phyloP scores from a whole-genome alignment of 2,888 invertebrate genomes.

The Cataglyphis rosenhaueri region DNA sequence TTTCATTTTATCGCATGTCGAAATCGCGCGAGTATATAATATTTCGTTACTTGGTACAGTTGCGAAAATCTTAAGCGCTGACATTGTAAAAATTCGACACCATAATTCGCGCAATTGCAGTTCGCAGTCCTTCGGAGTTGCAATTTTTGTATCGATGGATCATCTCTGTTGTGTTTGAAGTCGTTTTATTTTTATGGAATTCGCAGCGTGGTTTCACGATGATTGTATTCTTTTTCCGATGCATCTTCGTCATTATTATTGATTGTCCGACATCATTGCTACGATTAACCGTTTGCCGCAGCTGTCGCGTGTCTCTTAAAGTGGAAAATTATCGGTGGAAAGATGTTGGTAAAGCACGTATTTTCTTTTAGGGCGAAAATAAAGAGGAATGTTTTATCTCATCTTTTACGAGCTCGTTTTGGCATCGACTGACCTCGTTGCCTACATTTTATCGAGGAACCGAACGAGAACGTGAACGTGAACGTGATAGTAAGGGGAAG shows the following conservation, averaged over 20 bases:
- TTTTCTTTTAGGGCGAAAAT: conserved; percentile 5
- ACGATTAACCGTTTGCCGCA: background rate
- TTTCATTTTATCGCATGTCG: conserved; percentile 14
- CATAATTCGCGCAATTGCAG: background rate
- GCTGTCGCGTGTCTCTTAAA: conserved; percentile 13
- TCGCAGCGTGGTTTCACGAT: background rate
- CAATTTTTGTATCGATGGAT: background rate
- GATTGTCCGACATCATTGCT: background rate
- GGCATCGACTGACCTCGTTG: conserved; percentile 60
- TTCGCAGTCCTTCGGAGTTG: background rate
- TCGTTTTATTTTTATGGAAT: background rate
- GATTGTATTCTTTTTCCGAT: background rate
- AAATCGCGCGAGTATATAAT: background rate
- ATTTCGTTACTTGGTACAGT: background rate
- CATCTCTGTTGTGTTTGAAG: background rate
- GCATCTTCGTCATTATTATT: conserved; percentile 12
- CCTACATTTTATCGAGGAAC: conserved; percentile 60
- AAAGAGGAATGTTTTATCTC: background rate
- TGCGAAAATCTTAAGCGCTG: conserved; percentile 10
- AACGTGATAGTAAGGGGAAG: conserved; percentile 15
- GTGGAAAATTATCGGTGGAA: background rate
- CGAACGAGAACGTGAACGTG: conserved; percentile 4
- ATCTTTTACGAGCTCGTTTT: conserved; percentile 49
- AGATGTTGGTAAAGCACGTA: background rate
- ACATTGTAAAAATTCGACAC: background rate